Base-by-base conservation (phyloP, 2,797 vertebrate genomes). In the Chiloscyllium punctatum region DNA sequence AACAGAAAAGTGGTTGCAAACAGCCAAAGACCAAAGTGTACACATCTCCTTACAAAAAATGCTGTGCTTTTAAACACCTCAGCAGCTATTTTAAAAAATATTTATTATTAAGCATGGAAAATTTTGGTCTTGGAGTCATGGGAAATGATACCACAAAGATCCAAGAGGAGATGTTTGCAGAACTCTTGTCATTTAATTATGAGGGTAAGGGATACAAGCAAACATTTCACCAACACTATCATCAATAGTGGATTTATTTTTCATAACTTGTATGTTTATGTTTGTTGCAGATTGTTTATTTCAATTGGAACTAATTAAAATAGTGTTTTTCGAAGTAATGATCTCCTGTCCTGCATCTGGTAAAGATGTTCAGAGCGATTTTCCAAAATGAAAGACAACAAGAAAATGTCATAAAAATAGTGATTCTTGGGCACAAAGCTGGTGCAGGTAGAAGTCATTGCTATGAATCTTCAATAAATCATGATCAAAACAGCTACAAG, bases 1-100 rank as follows among this genome's bases (percentile, higher is more conserved):
- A 99, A 99, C 98, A 99, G 99, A 99, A 99, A 99, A 99, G 99
- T 99, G 99, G 99, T 98, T 97, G 98, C 99, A 99, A 98, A 99
- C 98, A 98, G 98, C 98, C 98, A 98, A 97, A 98, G 98, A 99
- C 97, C 99, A 98, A 97, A 97, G 97, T 96, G 95, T 86, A 98
- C 98, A 97, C 96, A 97, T 95, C 96, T 97, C 98, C 98, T 97
- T 96, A 96, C 97, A 98, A 98, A 98, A 98, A 99, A 99, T 98
- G 98, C 96, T 98, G 97, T 97, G 97, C 97, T 97, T 97, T 96
- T 94, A 48, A 33, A 74, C 42, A 94, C 66, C 90, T 92, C 90
- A 92, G 42, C 62, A 42, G 23, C 23, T 92, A 42, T 92, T 68
- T 92, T 92, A 92, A 92, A 92, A 92, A 90, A 92, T 92, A 42